phyloP scores from a whole-genome alignment of 1,140 invertebrate species.

The Goniozus legneri region DNA sequence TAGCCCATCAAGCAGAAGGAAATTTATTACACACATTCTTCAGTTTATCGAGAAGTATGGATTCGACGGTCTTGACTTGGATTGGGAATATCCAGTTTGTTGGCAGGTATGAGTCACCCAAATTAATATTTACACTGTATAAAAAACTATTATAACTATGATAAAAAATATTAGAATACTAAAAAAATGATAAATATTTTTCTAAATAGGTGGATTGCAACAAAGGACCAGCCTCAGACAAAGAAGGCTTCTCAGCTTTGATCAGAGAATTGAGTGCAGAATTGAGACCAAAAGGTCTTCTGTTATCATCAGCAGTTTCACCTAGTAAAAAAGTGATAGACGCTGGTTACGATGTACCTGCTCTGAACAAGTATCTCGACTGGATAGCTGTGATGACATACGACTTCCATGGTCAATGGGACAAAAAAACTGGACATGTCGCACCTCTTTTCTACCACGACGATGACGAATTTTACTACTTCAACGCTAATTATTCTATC shows the following conservation, averaged over 20 bases:
- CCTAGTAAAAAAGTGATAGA: constrained; percentile 86
- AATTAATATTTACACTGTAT: too few relatives aligned
- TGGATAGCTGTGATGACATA: constrained; percentile 86
- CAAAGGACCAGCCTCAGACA: constrained; percentile 79
- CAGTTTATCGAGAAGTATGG: constrained; percentile 76
- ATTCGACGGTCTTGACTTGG: constrained; percentile 85
- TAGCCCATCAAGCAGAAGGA: constrained; percentile 63
- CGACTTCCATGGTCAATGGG: constrained; percentile 83
- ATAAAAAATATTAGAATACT: constrained; percentile 9
- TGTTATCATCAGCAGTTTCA: constrained; percentile 81
- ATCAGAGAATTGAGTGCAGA: constrained; percentile 70
- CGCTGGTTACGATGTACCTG: constrained; percentile 75
- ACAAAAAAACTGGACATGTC: constrained; percentile 80
- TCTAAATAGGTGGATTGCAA: constrained; percentile 64
- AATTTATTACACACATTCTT: constrained; percentile 72
- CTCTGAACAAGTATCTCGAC: constrained; percentile 71
- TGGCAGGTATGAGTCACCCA: constrained; percentile 68
- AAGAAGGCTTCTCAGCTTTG: constrained; percentile 70
- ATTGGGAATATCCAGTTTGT: constrained; percentile 91
- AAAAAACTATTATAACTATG: too few relatives aligned
- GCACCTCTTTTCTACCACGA: constrained; percentile 77
- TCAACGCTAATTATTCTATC: constrained; percentile 74
- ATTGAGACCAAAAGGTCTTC: constrained; percentile 69
- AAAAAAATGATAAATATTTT: constrained; percentile 14
- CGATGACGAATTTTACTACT: constrained; percentile 53